Conservation (phyloP, 35 echinoderm and acorn worm species). For the Amphiura filiformis region DNA sequence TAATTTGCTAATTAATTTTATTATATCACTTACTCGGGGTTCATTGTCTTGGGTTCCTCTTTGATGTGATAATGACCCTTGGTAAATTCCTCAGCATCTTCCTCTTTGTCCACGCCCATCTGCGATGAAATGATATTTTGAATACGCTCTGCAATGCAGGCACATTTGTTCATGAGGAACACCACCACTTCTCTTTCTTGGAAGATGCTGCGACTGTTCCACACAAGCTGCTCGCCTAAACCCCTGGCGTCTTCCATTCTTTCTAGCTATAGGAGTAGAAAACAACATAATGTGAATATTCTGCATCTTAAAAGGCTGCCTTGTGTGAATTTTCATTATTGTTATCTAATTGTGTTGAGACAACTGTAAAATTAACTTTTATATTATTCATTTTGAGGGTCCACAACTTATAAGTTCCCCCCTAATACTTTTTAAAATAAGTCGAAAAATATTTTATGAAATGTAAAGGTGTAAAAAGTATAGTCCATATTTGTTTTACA, state of each 20-base stretch:
- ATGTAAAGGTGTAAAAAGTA: too few species aligned
- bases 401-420: too few species aligned
- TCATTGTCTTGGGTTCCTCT: conserved; percentile 37
- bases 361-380: too few species aligned
- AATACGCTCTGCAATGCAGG: conserved; percentile 57
- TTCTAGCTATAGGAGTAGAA: conserved; percentile 26
- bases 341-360: too few species aligned
- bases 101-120: not conserved
- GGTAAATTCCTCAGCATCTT: not conserved
- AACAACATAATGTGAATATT: not conserved
- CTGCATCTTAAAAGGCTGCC: too few species aligned
- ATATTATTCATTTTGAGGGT: too few species aligned
- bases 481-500: too few species aligned
- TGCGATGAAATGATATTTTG: conserved; percentile 41
- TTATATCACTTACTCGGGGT: conserved; percentile 28
- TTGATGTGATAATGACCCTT: conserved; percentile 47
- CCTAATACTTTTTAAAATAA: too few species aligned
- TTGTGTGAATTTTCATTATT: too few species aligned
- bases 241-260: conserved; percentile 29
- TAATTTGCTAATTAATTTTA: too few species aligned
- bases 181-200: conserved; percentile 50
- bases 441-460: too few species aligned
- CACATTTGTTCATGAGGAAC: conserved; percentile 69
- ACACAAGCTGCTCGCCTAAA: conserved; percentile 45
- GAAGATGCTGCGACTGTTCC: conserved; percentile 70